Conservation (phyloP, 1,140 invertebrate genomes). For the Dinoponera quadriceps region DNA sequence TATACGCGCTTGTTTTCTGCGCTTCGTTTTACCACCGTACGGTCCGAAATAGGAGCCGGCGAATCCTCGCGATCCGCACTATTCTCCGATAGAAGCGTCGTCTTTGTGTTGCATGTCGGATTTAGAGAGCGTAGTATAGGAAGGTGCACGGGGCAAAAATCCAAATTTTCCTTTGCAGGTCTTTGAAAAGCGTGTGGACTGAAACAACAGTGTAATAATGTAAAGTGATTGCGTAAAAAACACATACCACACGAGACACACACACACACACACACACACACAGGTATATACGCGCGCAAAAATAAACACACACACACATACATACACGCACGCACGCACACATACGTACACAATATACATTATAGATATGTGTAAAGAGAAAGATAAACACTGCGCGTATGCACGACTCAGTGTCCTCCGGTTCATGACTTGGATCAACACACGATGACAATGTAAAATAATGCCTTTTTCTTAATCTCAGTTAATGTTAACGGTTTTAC, state of each 20-base stretch:
- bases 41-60: neutral
- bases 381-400: conserved; percentile 65
- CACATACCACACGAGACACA: conserved; percentile 68
- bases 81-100: neutral
- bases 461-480: conserved; percentile 75
- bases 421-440: conserved; percentile 83
- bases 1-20: conserved; percentile 6
- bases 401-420: conserved; percentile 78
- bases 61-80: neutral
- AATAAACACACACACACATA: conserved; percentile 65
- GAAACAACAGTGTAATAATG: conserved; percentile 79
- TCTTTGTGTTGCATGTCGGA: neutral
- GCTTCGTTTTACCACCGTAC: neutral
- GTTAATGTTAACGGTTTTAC: conserved; percentile 75
- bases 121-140: neutral
- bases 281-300: conserved; percentile 62
- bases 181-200: conserved; percentile 80
- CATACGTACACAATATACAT: conserved; percentile 10
- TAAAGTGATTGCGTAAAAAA: conserved; percentile 80
- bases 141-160: conserved; percentile 4
- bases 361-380: conserved; percentile 56
- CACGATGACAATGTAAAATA: conserved; percentile 73
- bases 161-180: conserved; percentile 74
- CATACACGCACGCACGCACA: conserved; percentile 45
- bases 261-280: conserved; percentile 65